Percentiles rank a stretch among this genome's conserved stretches.
Evolutionary conservation across 2,797 vertebrate genomes (phyloP).

Genomic region (Nasua narica): DNA sequence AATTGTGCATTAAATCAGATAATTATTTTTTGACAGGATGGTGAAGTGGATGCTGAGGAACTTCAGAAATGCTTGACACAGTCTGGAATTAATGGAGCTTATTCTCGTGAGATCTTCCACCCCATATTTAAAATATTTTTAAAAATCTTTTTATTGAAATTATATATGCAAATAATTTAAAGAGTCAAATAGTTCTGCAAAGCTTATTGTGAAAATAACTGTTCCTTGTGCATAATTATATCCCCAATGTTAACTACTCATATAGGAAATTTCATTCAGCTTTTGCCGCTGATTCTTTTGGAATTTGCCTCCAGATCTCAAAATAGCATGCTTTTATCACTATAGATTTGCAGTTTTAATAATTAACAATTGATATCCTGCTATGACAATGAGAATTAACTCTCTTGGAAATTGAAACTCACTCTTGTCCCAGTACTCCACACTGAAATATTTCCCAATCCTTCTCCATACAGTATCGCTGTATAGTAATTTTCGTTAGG

Average conservation of each 20-base stretch:
- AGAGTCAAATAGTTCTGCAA: background rate
- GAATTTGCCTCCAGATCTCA: background rate
- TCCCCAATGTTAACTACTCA: background rate
- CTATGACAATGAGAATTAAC: background rate
- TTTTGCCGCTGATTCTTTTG: background rate
- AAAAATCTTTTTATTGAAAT: background rate
- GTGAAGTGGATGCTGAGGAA: conserved; percentile 91
- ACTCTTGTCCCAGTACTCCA: no score
- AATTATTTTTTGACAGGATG: conserved; percentile 82
- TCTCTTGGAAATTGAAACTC: background rate
- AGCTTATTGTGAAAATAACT: background rate
- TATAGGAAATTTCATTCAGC: background rate
- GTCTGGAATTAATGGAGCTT: conserved; percentile 89
- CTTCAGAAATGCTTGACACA: conserved; percentile 92
- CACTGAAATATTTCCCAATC: background rate
- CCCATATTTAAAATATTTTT: background rate
- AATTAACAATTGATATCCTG: background rate
- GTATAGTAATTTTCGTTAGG: background rate
- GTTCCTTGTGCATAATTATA: background rate
- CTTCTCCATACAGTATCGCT: background rate
- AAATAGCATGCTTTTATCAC: background rate
- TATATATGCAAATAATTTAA: background rate
- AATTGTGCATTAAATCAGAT: background rate
- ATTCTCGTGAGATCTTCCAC: conserved; percentile 85
- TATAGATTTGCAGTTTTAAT: background rate